These are phyloP conservation scores for Acanthochromis polyacanthus DNA, from an alignment of 2,113 vertebrate genomes.

Conservation along the genomic window DNA sequence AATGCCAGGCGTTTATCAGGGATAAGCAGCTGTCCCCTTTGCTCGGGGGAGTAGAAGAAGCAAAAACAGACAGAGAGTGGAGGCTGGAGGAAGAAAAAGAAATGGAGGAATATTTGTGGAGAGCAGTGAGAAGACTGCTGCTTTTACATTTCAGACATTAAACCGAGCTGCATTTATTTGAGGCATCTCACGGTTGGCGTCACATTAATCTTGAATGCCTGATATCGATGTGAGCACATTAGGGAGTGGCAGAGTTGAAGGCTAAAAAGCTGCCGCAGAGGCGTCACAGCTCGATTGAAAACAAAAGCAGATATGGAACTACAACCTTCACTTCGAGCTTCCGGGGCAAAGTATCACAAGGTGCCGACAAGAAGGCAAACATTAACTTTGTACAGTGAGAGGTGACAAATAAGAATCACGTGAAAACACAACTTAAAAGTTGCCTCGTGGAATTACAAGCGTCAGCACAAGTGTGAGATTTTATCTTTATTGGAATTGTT, in stretches of 20 bases:
- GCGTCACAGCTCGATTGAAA: slow-evolving; percentile 54
- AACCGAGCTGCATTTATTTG: not conserved
- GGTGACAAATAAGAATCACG: slow-evolving; percentile 19
- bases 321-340: slow-evolving; percentile 24
- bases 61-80: slow-evolving; percentile 22
- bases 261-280: slow-evolving; percentile 23
- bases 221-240: slow-evolving; percentile 22
- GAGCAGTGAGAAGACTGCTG: not conserved
- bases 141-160: slow-evolving; percentile 30
- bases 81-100: slow-evolving; percentile 32
- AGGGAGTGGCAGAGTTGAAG: slow-evolving; percentile 46
- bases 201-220: slow-evolving; percentile 1
- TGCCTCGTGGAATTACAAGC: not conserved
- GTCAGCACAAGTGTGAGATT: slow-evolving; percentile 10
- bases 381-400: slow-evolving; percentile 19
- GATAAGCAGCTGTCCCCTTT: slow-evolving; percentile 77
- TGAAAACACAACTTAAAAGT: slow-evolving; percentile 10
- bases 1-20: slow-evolving; percentile 83
- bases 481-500: slow-evolving; percentile 57
- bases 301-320: slow-evolving; percentile 52
- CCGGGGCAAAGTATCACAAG: slow-evolving; percentile 11
- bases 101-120: slow-evolving; percentile 5
- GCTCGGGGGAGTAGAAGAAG: slow-evolving; percentile 56
- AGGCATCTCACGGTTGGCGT: not conserved
- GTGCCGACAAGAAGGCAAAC: not conserved